These are phyloP conservation scores for Brachionichthys hirsutus DNA, from an alignment of 2,113 vertebrate genomes.

Conservation along the genomic window DNA sequence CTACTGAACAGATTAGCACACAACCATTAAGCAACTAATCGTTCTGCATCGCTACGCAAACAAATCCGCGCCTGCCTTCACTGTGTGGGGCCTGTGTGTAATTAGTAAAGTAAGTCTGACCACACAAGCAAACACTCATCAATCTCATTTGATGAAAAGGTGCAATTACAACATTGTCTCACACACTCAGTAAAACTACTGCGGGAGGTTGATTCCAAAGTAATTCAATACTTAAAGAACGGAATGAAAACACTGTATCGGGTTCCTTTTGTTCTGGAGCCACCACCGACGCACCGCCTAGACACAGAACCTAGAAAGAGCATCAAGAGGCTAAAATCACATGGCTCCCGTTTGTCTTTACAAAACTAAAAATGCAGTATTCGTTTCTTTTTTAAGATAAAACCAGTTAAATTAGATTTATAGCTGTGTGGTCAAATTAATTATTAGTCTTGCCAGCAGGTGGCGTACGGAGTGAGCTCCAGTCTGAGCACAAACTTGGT, in stretches of 20 bases:
- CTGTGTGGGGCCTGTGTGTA: slow-evolving; percentile 58
- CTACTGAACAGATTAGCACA: slow-evolving; percentile 40
- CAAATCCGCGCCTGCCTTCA: slow-evolving; percentile 18
- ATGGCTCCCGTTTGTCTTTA: too few relatives aligned
- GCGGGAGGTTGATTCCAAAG: slow-evolving; percentile 12
- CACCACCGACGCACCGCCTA: background rate
- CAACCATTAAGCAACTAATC: background rate
- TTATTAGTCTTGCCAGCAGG: slow-evolving; percentile 69
- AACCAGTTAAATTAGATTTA: background rate
- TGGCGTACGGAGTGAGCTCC: slow-evolving; percentile 44
- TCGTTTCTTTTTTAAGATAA: too few relatives aligned
- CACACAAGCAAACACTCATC: background rate
- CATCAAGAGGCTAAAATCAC: background rate
- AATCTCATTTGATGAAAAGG: slow-evolving; percentile 61
- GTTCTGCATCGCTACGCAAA: slow-evolving; percentile 15
- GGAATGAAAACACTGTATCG: slow-evolving; percentile 1
- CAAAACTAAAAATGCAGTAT: too few relatives aligned
- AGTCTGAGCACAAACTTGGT: background rate
- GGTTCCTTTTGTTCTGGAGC: slow-evolving; percentile 2
- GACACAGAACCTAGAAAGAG: slow-evolving; percentile 8
- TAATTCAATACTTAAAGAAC: slow-evolving; percentile 39
- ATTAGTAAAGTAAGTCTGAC: slow-evolving; percentile 26
- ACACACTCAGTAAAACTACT: slow-evolving; percentile 27
- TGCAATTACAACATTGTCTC: slow-evolving; percentile 48
- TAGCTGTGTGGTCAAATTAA: slow-evolving; percentile 11